phyloP scores from a whole-genome alignment of 2,113 vertebrate genomes.

The Gavialis gangeticus region DNA sequence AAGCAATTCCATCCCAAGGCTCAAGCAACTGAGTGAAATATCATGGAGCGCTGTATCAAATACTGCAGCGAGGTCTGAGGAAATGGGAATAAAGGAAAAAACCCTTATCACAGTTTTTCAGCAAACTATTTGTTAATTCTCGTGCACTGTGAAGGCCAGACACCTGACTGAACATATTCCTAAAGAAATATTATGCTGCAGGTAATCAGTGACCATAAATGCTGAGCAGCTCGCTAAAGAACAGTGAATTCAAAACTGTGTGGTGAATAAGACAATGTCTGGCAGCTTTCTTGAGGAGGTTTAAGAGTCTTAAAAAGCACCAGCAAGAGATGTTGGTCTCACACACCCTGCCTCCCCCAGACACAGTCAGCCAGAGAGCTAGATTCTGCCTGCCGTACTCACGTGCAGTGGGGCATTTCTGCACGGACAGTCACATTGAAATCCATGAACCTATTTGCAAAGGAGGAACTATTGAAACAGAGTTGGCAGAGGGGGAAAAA shows the following conservation, averaged over 20 bases:
- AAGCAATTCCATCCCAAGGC: not conserved
- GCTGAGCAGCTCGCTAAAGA: not conserved
- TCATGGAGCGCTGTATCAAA: not conserved
- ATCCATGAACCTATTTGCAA: not conserved
- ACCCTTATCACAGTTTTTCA: not conserved
- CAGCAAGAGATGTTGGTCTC: not conserved
- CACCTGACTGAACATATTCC: not conserved
- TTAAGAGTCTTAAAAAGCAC: not conserved
- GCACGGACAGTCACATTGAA: not conserved
- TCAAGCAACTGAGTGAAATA: not conserved
- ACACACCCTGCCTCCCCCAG: not conserved
- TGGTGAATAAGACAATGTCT: not conserved
- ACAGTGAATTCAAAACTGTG: not conserved
- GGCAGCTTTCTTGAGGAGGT: conserved; percentile 29
- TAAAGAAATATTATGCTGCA: not conserved
- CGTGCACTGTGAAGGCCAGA: not conserved
- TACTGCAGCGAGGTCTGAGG: not conserved
- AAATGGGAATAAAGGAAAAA: not conserved
- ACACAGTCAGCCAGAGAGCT: not conserved
- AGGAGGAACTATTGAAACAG: not conserved
- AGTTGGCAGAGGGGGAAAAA: not conserved
- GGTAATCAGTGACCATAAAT: not conserved
- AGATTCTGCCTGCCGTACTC: not conserved
- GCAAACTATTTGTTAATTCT: not conserved
- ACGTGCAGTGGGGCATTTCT: not conserved